phyloP scores from a whole-genome alignment of 2,888 invertebrate genomes.

The Trissolcus brochymenae region DNA sequence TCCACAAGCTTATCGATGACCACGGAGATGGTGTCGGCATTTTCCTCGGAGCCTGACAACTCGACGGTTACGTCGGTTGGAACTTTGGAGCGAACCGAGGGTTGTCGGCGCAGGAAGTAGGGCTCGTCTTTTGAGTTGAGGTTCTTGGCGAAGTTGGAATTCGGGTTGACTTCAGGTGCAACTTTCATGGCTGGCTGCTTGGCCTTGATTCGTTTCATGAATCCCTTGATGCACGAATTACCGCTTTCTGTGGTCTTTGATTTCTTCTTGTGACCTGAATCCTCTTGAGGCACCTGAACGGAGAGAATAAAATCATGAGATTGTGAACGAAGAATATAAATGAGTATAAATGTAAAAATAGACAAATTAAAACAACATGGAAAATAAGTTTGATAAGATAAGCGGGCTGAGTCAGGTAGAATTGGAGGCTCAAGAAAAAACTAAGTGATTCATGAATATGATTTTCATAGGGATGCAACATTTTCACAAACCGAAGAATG shows the following conservation, averaged over 20 bases:
- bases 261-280: neutral
- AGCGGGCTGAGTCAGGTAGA: too few relatives aligned
- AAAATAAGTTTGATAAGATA: too few relatives aligned
- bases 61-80: neutral
- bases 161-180: neutral
- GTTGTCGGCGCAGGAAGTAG: neutral
- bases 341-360: neutral
- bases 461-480: too few relatives aligned
- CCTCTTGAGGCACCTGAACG: constrained; percentile 1
- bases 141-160: neutral
- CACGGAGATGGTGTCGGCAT: constrained; percentile 16
- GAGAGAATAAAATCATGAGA: neutral
- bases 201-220: neutral
- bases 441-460: too few relatives aligned
- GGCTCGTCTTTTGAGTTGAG: neutral
- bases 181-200: neutral
- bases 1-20: constrained; percentile 62
- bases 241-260: neutral
- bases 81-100: neutral
- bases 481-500: too few relatives aligned
- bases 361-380: neutral
- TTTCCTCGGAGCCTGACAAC: neutral
- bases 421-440: too few relatives aligned
- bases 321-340: neutral
- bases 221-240: neutral